A percentile compares a stretch with the other conserved stretches of the same genome.
Evolutionary conservation across 2,888 invertebrate genomes (phyloP).

Genomic region (Serripes groenlandicus): DNA sequence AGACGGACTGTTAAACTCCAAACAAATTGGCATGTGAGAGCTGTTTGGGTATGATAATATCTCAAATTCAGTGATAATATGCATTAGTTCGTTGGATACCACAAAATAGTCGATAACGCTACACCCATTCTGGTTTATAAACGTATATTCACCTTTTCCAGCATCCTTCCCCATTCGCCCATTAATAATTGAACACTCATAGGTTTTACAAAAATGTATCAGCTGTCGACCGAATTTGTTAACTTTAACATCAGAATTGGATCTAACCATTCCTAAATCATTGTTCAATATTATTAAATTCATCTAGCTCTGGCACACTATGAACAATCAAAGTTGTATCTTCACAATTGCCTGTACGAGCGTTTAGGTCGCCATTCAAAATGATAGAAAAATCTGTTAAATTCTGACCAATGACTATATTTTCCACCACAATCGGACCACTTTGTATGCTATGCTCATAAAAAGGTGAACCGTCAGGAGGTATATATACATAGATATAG

Average conservation of each 20-base stretch:
- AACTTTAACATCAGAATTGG: background rate
- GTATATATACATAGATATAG: slow-evolving; percentile 19
- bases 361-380: background rate
- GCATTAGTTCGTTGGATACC: background rate
- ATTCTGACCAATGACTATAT: background rate
- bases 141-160: slow-evolving; percentile 1
- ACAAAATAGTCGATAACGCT: slow-evolving; percentile 15
- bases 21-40: background rate
- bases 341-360: background rate
- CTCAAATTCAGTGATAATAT: background rate
- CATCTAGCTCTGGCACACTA: background rate
- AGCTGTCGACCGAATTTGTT: background rate
- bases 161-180: background rate
- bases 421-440: slow-evolving; percentile 6
- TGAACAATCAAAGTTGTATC: background rate
- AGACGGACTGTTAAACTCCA: background rate
- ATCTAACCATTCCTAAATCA: background rate
- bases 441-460: background rate
- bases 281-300: background rate
- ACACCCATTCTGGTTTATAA: background rate
- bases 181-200: background rate
- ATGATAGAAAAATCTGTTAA: background rate
- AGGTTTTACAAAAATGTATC: slow-evolving; percentile 3
- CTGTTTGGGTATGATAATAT: background rate
- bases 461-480: slow-evolving; percentile 18